Conservation (phyloP, 2,888 invertebrate genomes). For the Hyles lineata region DNA sequence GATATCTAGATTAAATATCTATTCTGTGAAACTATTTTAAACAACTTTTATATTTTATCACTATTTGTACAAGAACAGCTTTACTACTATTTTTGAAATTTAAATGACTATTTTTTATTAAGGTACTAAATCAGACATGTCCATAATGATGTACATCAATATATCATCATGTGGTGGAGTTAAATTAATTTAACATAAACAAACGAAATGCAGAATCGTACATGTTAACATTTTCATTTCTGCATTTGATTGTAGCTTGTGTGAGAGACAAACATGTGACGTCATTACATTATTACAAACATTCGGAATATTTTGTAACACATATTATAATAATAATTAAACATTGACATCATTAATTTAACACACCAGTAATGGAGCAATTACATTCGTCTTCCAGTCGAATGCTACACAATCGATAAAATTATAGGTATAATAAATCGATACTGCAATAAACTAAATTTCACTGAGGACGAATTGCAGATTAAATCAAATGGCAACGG, state of each 20-base stretch:
- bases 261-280: constrained; percentile 1
- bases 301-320: constrained; percentile 29
- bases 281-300: constrained; percentile 9
- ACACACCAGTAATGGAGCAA: constrained; percentile 30
- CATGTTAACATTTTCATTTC: constrained; percentile 41
- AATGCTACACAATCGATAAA: constrained; percentile 23
- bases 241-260: constrained; percentile 14
- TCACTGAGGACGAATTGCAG: neutral
- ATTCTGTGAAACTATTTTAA: constrained; percentile 82
- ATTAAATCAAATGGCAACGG: constrained; percentile 5
- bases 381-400: constrained; percentile 27
- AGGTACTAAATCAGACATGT: constrained; percentile 60
- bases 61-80: constrained; percentile 76
- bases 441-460: neutral
- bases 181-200: constrained; percentile 31
- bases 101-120: constrained; percentile 53
- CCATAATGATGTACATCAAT: constrained; percentile 41
- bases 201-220: constrained; percentile 39
- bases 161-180: constrained; percentile 33
- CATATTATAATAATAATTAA: constrained; percentile 25
- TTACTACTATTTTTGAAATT: constrained; percentile 61
- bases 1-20: constrained; percentile 82
- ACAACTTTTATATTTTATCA: constrained; percentile 84
- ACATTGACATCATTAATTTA: constrained; percentile 25
- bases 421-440: neutral